Percentiles rank a stretch among this genome's conserved stretches.
Conservation (phyloP, 2,888 invertebrate genomes). For the Agrilus biguttatus region DNA sequence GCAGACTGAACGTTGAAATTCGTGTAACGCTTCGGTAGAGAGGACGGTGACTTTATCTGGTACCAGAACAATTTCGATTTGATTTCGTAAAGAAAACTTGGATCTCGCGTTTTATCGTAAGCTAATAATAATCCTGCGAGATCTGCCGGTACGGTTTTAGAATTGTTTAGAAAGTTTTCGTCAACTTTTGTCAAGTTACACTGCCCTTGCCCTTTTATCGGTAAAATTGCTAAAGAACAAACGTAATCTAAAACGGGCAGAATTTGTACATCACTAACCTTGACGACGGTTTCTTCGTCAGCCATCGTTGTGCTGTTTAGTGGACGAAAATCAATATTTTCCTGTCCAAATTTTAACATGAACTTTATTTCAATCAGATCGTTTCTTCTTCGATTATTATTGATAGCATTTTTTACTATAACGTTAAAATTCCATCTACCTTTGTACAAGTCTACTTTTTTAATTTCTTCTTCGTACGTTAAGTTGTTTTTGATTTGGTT, state of each 20-base stretch:
- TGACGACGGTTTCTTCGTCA: constrained; percentile 2
- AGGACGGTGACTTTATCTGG: constrained; percentile 17
- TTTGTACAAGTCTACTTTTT: constrained; percentile 15
- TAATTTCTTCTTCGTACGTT: constrained; percentile 12
- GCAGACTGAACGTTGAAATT: not conserved
- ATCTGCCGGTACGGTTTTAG: constrained; percentile 16
- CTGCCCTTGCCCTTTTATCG: constrained; percentile 5
- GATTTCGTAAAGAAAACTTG: constrained; percentile 20
- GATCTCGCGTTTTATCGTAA: constrained; percentile 15
- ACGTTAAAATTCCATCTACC: constrained; percentile 9
- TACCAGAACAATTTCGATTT: constrained; percentile 16
- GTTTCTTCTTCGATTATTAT: constrained; percentile 2
- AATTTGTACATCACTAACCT: constrained; percentile 15
- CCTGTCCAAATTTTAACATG: constrained; percentile 11
- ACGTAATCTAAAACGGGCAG: constrained; percentile 20
- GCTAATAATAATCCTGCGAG: constrained; percentile 16
- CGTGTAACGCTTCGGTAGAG: constrained; percentile 12
- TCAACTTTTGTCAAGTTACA: not conserved
- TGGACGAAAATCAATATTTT: constrained; percentile 4
- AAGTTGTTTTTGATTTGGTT: constrained; percentile 16
- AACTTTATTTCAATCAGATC: constrained; percentile 15
- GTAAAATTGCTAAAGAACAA: constrained; percentile 11
- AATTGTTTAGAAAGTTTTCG: constrained; percentile 3
- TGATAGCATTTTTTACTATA: constrained; percentile 11
- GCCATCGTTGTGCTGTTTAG: constrained; percentile 8